Base-by-base conservation (phyloP, 2,888 invertebrate species). In the Azorinus chamasolen region DNA sequence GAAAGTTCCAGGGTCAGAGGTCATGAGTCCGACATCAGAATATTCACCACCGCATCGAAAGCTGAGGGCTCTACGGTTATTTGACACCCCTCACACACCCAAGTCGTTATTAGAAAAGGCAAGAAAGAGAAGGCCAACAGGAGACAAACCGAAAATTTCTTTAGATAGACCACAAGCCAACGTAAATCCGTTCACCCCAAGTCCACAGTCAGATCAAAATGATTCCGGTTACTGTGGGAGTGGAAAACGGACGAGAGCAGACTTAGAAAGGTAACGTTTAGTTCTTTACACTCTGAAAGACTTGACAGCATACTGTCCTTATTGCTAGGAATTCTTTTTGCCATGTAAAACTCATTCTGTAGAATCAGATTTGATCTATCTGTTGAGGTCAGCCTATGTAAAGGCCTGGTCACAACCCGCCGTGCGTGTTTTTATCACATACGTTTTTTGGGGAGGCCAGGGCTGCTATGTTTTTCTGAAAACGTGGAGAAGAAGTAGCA, bases 71-170 rank as follows among this genome's bases (percentile, higher is more conserved):
- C 90, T 94, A 88, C 95, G 97, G 85, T 93, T 97, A 0, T 96
- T 96, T 89, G 97, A 97, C 93, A 96, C 96, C 59, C 97, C 97
- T 0, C 95, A 96, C 79, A 97, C 97, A 4, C 97, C 97, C 3
- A 97, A 97, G 93, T 96, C 96, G 0, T 94, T 97, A 20, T 93
- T 96, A 39, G 95, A 96, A 89, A 96, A 96, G 88, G 89, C 92
- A 0, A 82, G 87, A 53, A 76, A 83, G 74, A 79, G 84, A 41
- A 59, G 82, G 54, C 70, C 76, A 22, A 83, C 83, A 32, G 84
- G 80, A 24, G 81, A 81, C 25, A 77, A 72, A 48, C 71, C 71
- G 4, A 71, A 70, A 50, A 74, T 75, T 14, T 61, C 71, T 16
- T 57, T 78, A 8, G 81, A 81, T 24, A 41, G 81, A 64, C 79